A percentile compares a stretch with the other conserved stretches of the same genome.
phyloP scores from a whole-genome alignment of 2,113 vertebrate genomes.

The Etheostoma spectabile region DNA sequence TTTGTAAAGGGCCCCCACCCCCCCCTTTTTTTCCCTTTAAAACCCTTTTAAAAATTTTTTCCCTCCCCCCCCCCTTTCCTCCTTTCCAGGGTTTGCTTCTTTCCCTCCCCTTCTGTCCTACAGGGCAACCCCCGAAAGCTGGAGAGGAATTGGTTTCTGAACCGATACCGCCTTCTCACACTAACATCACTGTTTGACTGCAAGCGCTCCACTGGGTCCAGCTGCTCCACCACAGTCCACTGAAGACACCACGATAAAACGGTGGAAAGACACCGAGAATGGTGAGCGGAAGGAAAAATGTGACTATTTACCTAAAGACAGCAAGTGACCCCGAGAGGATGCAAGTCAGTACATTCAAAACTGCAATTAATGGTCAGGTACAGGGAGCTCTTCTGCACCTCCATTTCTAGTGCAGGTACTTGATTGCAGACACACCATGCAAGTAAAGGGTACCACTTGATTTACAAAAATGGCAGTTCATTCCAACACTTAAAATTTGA shows the following conservation, averaged over 20 bases:
- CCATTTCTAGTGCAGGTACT: slow-evolving; percentile 88
- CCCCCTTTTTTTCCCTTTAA: too few relatives aligned
- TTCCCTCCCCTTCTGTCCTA: too few relatives aligned
- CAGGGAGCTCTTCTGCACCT: slow-evolving; percentile 83
- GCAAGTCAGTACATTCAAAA: background rate
- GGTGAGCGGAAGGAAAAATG: too few relatives aligned
- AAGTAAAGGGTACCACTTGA: background rate
- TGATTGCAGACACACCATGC: slow-evolving; percentile 65
- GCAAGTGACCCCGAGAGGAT: too few relatives aligned
- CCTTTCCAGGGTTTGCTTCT: too few relatives aligned
- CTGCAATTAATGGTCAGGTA: slow-evolving; percentile 64
- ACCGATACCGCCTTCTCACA: slow-evolving; percentile 84
- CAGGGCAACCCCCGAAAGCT: slow-evolving; percentile 80
- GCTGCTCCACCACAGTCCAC: slow-evolving; percentile 91
- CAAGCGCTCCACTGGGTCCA: slow-evolving; percentile 90
- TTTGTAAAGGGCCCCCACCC: too few relatives aligned
- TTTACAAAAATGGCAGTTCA: too few relatives aligned
- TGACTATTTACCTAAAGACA: too few relatives aligned
- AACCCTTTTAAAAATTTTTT: too few relatives aligned
- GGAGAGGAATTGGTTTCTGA: slow-evolving; percentile 82
- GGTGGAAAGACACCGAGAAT: background rate
- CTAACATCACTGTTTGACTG: slow-evolving; percentile 89
- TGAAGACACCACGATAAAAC: slow-evolving; percentile 51
- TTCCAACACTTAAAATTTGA: background rate
- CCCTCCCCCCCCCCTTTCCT: too few relatives aligned